Percentiles rank a stretch among this genome's conserved stretches.
Conservation (phyloP, 1,140 invertebrate species). For the Archivesica marissinica region DNA sequence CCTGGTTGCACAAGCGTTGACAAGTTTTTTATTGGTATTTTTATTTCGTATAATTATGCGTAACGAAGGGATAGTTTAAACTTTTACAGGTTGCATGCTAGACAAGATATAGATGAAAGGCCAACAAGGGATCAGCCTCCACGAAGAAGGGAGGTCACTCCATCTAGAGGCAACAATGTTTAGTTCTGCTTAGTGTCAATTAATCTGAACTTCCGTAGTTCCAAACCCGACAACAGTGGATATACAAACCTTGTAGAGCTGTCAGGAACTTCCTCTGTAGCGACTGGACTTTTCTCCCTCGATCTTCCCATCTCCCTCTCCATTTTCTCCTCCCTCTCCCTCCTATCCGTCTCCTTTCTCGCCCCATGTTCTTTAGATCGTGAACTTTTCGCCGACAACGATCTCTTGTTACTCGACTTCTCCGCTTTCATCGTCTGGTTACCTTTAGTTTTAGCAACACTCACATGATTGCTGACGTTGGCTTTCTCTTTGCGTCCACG, state of each 20-base stretch:
- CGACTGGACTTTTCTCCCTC: not conserved
- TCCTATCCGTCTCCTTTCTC: not conserved
- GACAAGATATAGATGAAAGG: not conserved
- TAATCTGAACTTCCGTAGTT: no score
- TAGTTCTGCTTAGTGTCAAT: no score
- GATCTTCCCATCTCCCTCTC: conserved; percentile 23
- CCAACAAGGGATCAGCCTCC: conserved; percentile 39
- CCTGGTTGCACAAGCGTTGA: no score
- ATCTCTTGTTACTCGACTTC: not conserved
- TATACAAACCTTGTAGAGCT: conserved; percentile 14
- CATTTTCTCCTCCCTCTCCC: not conserved
- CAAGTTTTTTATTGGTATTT: no score
- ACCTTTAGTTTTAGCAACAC: conserved; percentile 45
- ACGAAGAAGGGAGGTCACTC: conserved; percentile 29
- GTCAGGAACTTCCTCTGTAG: not conserved
- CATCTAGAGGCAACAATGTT: no score
- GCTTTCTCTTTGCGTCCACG: conserved; percentile 54
- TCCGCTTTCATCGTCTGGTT: conserved; percentile 20
- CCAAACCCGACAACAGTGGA: no score
- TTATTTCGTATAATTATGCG: no score
- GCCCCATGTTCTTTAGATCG: conserved; percentile 2
- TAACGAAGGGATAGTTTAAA: no score
- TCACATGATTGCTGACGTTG: conserved; percentile 23
- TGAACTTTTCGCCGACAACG: conserved; percentile 4
- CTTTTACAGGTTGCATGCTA: no score